Evolutionary conservation across 2,797 vertebrate species (phyloP).

Genomic region (Echeneis naucrates): DNA sequence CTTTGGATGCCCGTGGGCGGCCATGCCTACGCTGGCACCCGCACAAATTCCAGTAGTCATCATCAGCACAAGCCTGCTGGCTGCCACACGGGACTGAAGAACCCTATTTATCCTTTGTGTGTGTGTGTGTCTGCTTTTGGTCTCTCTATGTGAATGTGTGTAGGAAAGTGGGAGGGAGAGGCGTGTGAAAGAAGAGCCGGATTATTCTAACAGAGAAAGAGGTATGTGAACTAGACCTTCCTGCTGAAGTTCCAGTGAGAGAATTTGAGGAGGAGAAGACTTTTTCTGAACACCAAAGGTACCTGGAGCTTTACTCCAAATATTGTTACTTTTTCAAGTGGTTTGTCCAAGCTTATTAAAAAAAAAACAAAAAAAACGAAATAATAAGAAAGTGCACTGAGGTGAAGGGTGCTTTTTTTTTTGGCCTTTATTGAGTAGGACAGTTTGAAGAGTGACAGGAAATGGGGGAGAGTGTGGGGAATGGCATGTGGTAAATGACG

Average conservation of each 20-base stretch:
- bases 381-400: no score
- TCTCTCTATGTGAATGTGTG: slow-evolving; percentile 43
- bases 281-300: slow-evolving; percentile 9
- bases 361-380: no score
- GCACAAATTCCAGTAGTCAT: slow-evolving; percentile 82
- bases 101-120: slow-evolving; percentile 65
- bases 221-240: slow-evolving; percentile 59
- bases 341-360: background rate
- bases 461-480: no score
- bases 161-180: slow-evolving; percentile 61
- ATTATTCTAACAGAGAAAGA: slow-evolving; percentile 64
- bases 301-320: background rate
- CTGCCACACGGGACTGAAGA: slow-evolving; percentile 54
- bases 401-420: no score
- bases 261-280: slow-evolving; percentile 34
- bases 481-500: no score
- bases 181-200: slow-evolving; percentile 65
- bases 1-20: slow-evolving; percentile 77
- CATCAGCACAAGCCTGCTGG: slow-evolving; percentile 70
- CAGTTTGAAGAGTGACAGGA: no score
- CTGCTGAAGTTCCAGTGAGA: slow-evolving; percentile 45
- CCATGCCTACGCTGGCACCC: slow-evolving; percentile 77
- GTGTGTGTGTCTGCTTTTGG: slow-evolving; percentile 54
- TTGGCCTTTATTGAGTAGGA: no score
- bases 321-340: background rate